Conservation (phyloP, 2,797 vertebrate genomes). For the Erethizon dorsatum region DNA sequence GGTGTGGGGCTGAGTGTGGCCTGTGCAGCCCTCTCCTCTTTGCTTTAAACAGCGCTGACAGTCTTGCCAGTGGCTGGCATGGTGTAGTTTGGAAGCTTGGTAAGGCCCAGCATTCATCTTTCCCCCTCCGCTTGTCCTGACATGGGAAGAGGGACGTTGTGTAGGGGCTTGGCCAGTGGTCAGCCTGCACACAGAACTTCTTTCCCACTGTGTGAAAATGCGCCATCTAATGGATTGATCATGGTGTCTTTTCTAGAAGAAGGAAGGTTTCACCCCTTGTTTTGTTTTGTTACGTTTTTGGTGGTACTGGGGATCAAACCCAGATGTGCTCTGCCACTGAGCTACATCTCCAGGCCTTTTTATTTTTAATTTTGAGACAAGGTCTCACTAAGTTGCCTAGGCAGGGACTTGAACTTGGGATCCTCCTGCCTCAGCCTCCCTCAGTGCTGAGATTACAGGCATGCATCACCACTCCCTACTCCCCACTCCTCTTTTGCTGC, state of each 20-base stretch:
- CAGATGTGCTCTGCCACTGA: not conserved
- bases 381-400: not conserved
- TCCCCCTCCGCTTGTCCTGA: not conserved
- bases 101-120: rapidly evolving
- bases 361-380: not conserved
- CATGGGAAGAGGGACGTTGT: rapidly evolving
- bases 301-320: not conserved
- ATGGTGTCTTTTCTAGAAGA: not conserved
- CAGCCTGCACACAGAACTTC: not conserved
- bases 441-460: not conserved
- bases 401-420: not conserved
- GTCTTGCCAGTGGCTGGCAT: not conserved
- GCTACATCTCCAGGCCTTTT: not conserved
- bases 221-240: not conserved
- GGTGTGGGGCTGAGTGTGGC: not conserved
- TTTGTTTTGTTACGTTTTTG: not conserved
- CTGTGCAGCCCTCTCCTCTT: not conserved
- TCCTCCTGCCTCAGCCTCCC: not conserved
- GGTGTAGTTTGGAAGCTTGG: not conserved
- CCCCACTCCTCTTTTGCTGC: not conserved
- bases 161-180: not conserved
- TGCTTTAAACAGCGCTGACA: not conserved
- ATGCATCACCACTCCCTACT: not conserved
- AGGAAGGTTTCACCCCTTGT: not conserved
- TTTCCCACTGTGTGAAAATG: not conserved